phyloP scores from a whole-genome alignment of 2,888 invertebrate species.

The Zeuzera pyrina region DNA sequence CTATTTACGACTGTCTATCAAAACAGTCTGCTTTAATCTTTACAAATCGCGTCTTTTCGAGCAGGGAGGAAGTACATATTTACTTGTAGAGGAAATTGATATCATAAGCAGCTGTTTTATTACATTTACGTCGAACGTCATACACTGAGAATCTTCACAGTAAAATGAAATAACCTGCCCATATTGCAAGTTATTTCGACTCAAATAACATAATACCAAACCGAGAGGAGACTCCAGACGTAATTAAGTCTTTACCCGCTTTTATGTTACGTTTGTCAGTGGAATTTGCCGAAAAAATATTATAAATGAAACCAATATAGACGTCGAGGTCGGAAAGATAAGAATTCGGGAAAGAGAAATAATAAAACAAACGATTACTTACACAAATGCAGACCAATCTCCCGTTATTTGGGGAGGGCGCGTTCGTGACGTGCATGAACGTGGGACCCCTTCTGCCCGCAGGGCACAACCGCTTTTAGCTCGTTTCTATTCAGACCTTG shows the following conservation, averaged over 20 bases:
- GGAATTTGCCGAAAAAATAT: too few relatives aligned
- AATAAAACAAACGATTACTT: slow-evolving; percentile 46
- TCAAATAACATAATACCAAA: too few relatives aligned
- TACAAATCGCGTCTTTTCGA: slow-evolving; percentile 29
- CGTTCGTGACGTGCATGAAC: slow-evolving; percentile 49
- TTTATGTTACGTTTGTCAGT: too few relatives aligned
- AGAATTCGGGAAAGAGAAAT: slow-evolving; percentile 28
- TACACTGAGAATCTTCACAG: too few relatives aligned
- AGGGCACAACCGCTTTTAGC: slow-evolving; percentile 29
- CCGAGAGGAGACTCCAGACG: too few relatives aligned
- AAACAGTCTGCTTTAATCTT: slow-evolving; percentile 38
- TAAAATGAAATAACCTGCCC: too few relatives aligned
- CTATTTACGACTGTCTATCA: slow-evolving; percentile 39
- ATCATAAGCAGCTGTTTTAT: slow-evolving; percentile 31
- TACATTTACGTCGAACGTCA: too few relatives aligned
- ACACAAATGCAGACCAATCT: slow-evolving; percentile 37
- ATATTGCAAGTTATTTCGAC: too few relatives aligned
- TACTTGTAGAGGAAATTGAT: slow-evolving; percentile 30
- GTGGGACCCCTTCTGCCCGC: slow-evolving; percentile 2
- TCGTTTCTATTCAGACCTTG: slow-evolving; percentile 53
- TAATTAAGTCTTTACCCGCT: too few relatives aligned
- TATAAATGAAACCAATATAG: too few relatives aligned
- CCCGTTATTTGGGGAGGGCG: slow-evolving; percentile 27
- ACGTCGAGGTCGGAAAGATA: slow-evolving; percentile 5
- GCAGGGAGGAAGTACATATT: slow-evolving; percentile 14